Evolutionary conservation across 1,140 invertebrate species (phyloP).

Genomic region (Heliconius congener): DNA sequence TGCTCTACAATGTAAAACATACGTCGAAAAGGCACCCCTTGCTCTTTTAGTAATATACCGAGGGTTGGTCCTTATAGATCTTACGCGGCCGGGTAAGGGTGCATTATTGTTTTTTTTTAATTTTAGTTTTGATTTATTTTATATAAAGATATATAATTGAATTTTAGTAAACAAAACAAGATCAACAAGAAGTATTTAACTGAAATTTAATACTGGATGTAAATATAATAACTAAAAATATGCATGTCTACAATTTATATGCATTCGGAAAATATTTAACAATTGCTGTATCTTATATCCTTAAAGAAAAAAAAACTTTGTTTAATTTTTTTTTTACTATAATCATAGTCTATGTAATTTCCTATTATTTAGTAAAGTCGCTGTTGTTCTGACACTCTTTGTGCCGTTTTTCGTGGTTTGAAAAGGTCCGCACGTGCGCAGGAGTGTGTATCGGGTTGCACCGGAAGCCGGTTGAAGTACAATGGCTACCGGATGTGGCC

Average conservation of each 20-base stretch:
- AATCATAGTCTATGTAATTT: slow-evolving; percentile 9
- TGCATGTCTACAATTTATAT: too few relatives aligned
- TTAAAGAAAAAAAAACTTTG: too few relatives aligned
- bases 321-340: background rate
- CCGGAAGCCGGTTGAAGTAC: slow-evolving; percentile 74
- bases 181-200: too few relatives aligned
- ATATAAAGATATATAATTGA: background rate
- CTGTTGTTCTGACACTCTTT: slow-evolving; percentile 55
- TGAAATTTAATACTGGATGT: too few relatives aligned
- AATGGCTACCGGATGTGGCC: slow-evolving; percentile 79
- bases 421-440: slow-evolving; percentile 80
- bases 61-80: slow-evolving; percentile 50
- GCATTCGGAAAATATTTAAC: background rate
- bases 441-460: slow-evolving; percentile 79
- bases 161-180: too few relatives aligned
- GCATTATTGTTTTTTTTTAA: slow-evolving; percentile 28
- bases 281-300: background rate
- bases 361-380: slow-evolving; percentile 39
- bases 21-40: slow-evolving; percentile 65
- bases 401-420: slow-evolving; percentile 70
- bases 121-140: background rate
- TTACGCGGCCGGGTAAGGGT: slow-evolving; percentile 56
- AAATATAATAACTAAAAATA: too few relatives aligned
- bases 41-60: slow-evolving; percentile 70
- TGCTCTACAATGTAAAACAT: slow-evolving; percentile 60